Evolutionary conservation across 2,797 vertebrate genomes (phyloP), one percentile per base, ranked within the genome.

Genomic region (Tokudaia muenninki): DNA sequence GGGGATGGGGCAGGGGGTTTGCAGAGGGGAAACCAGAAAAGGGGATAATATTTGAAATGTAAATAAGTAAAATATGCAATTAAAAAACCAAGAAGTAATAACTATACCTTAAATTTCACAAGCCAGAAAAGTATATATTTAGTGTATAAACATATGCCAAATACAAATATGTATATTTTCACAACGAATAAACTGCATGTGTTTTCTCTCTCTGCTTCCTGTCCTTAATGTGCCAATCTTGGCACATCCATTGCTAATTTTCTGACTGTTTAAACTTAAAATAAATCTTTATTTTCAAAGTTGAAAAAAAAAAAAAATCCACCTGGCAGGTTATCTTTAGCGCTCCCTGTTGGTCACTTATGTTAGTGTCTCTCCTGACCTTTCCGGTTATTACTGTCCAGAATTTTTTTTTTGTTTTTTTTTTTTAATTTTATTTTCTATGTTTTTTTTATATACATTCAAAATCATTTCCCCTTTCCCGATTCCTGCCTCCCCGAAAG

Each of bases 161-260:
- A 47, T 87, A 89, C 29, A 70, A 90, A 47, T 70, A 93, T 4
- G 19, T 41, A 55, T 21, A 80, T 67, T 91, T 41, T 67, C 79
- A 67, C n/a, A 24, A 80, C 55, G 77, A 41, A 31, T 37, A 70
- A 81, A 80, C 41, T 80, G 52, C 16, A 81, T 3, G 3, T 34
- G 31, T 61, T 41, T 77, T 34, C 9, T 31, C 37, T 96, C 90
- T 98, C 97, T 98, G 95, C 70, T 97, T 97, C 22, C 84, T 97
- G 86, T 67, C 92, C 96, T 95, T 97, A 97, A 96, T 98, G 96
- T 98, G 90, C 95, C 96, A 94, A 34, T 97, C 90, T 96, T n/a
- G 88, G 80, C 55, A 74, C 63, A 96, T 96, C 87, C 75, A 47
- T 94, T 97, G 98, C 97, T 97, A 98, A 97, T 95, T 77, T 44